Conservation (phyloP, 2,113 vertebrate species). For the Austrofundulus limnaeus region DNA sequence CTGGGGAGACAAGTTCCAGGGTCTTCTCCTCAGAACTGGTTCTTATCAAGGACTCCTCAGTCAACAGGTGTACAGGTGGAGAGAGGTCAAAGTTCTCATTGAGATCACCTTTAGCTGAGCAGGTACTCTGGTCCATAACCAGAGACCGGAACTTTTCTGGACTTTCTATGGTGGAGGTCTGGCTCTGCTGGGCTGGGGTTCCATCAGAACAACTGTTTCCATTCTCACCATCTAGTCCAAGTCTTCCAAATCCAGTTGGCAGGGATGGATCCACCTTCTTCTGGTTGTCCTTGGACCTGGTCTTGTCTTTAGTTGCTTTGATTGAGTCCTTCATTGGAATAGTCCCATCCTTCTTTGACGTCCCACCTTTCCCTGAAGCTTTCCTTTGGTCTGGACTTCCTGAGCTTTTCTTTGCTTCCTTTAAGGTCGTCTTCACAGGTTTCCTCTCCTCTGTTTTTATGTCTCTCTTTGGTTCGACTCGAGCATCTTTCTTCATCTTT, state of each 20-base stretch:
- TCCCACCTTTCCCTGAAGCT: slow-evolving; percentile 39
- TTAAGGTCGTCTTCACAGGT: slow-evolving; percentile 44
- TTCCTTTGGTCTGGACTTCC: slow-evolving; percentile 55
- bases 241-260: slow-evolving; percentile 53
- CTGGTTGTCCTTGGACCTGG: slow-evolving; percentile 60
- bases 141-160: slow-evolving; percentile 66
- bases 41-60: too few species aligned
- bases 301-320: slow-evolving; percentile 53
- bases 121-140: slow-evolving; percentile 30
- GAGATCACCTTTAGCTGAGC: slow-evolving; percentile 71
- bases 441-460: slow-evolving; percentile 78
- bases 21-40: slow-evolving; percentile 81
- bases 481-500: slow-evolving; percentile 80
- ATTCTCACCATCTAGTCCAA: slow-evolving; percentile 27
- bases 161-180: slow-evolving; percentile 41
- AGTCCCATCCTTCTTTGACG: slow-evolving; percentile 62
- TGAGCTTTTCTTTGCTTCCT: slow-evolving; percentile 71
- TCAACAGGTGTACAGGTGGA: slow-evolving; percentile 44
- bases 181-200: slow-evolving; percentile 1
- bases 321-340: slow-evolving; percentile 67
- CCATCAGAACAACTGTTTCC: slow-evolving; percentile 8
- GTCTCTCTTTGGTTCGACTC: slow-evolving; percentile 76
- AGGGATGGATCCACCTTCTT: slow-evolving; percentile 54
- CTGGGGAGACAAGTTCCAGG: slow-evolving; percentile 78
- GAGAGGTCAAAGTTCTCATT: slow-evolving; percentile 82